Conservation (phyloP, 2,797 vertebrate genomes). For the Typhlichthys subterraneus region DNA sequence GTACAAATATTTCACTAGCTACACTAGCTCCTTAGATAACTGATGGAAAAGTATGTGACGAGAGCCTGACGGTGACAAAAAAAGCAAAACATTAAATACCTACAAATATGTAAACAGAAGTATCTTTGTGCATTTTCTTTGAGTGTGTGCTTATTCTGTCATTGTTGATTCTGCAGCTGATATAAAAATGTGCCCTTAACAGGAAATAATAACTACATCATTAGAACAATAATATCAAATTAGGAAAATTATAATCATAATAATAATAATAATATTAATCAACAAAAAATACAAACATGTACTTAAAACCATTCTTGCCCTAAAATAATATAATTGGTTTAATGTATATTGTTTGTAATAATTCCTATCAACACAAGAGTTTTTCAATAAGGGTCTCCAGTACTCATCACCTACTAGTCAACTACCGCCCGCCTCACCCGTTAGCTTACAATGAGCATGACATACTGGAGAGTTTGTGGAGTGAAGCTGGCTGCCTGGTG, state of each 20-base stretch:
- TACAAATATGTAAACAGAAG: constrained; percentile 80
- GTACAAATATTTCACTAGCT: constrained; percentile 35
- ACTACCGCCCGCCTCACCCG: constrained; percentile 42
- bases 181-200: constrained; percentile 80
- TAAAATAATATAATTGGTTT: constrained; percentile 68
- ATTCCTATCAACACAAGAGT: constrained; percentile 46
- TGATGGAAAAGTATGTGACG: constrained; percentile 56
- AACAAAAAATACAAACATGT: constrained; percentile 73
- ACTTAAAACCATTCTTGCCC: constrained; percentile 71
- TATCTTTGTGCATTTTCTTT: constrained; percentile 76
- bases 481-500: constrained; percentile 42
- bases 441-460: constrained; percentile 44
- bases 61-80: constrained; percentile 44
- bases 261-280: constrained; percentile 45
- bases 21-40: constrained; percentile 36
- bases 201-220: constrained; percentile 77
- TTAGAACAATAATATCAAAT: constrained; percentile 74
- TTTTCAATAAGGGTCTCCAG: constrained; percentile 44
- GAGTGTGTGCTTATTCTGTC: constrained; percentile 79
- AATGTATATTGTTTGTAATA: constrained; percentile 37
- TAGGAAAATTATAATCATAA: constrained; percentile 76
- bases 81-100: constrained; percentile 58
- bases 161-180: constrained; percentile 71
- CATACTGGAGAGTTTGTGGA: constrained; percentile 35
- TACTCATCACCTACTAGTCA: constrained; percentile 41